These are phyloP conservation scores for Acleris laterana DNA, from an alignment of 2,888 invertebrate genomes.

Conservation along the genomic window DNA sequence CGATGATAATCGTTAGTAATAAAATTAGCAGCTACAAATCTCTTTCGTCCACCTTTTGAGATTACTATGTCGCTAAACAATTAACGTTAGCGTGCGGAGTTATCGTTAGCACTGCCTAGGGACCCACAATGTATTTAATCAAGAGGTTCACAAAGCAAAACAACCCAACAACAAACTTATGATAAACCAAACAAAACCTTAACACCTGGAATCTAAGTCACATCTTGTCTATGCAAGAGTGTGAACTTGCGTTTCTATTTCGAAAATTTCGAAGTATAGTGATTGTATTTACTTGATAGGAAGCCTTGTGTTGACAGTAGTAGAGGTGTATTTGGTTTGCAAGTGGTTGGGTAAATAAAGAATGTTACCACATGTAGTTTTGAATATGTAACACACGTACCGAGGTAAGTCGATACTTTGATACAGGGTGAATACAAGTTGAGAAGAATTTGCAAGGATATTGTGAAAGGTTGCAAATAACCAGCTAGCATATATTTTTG, in stretches of 20 bases:
- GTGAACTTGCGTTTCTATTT: neutral
- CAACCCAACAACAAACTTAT: neutral
- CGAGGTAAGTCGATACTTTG: too few species aligned
- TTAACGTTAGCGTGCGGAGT: constrained; percentile 28
- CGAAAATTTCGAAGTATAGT: neutral
- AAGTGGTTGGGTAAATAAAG: neutral
- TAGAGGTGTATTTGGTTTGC: neutral
- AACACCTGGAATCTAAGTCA: neutral
- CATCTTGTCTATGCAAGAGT: neutral
- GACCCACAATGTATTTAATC: constrained; percentile 34
- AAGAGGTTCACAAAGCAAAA: constrained; percentile 4
- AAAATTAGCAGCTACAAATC: constrained; percentile 13
- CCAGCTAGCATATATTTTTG: too few species aligned
- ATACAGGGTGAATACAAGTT: too few species aligned
- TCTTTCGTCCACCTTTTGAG: constrained; percentile 28
- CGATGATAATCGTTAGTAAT: constrained; percentile 10
- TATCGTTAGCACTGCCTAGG: constrained; percentile 33
- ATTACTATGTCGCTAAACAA: constrained; percentile 37
- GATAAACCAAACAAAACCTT: neutral
- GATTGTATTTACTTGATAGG: neutral
- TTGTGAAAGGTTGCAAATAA: too few species aligned
- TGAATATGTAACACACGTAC: too few species aligned
- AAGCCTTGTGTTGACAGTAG: neutral
- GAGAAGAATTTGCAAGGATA: too few species aligned
- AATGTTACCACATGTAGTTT: too few species aligned